phyloP scores from a whole-genome alignment of 2,113 vertebrate species.

The Apaloderma vittatum region DNA sequence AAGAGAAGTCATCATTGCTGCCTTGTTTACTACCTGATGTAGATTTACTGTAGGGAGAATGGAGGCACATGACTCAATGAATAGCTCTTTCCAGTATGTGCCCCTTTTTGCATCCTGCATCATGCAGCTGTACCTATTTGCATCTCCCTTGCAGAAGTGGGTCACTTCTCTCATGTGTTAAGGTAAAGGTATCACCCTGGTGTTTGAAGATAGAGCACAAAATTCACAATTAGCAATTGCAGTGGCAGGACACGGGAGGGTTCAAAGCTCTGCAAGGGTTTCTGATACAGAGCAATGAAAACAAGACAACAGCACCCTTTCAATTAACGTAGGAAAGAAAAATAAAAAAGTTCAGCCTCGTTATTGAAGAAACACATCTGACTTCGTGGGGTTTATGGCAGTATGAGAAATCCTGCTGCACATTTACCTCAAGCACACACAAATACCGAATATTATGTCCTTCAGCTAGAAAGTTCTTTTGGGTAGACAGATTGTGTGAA shows the following conservation, averaged over 20 bases:
- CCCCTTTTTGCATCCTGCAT: background rate
- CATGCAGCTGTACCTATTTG: fast-evolving
- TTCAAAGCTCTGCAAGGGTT: background rate
- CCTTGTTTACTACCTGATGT: background rate
- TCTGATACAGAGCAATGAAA: background rate
- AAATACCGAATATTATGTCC: background rate
- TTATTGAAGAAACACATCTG: background rate
- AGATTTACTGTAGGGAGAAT: background rate
- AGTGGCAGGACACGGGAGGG: background rate
- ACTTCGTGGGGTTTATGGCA: background rate
- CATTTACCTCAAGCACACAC: background rate
- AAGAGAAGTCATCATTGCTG: background rate
- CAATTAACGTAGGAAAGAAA: background rate
- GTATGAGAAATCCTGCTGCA: background rate
- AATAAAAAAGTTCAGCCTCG: background rate
- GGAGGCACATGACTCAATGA: background rate
- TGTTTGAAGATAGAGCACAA: background rate
- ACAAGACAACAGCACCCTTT: background rate
- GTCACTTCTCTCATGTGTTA: background rate
- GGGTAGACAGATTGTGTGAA: background rate
- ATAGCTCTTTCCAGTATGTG: background rate
- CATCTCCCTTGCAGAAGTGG: background rate
- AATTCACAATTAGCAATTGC: background rate
- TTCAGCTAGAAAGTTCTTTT: background rate
- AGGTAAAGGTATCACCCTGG: background rate